Evolutionary conservation across 2,113 vertebrate species (phyloP).

Genomic region (Mesoclemmys tuberculata): DNA sequence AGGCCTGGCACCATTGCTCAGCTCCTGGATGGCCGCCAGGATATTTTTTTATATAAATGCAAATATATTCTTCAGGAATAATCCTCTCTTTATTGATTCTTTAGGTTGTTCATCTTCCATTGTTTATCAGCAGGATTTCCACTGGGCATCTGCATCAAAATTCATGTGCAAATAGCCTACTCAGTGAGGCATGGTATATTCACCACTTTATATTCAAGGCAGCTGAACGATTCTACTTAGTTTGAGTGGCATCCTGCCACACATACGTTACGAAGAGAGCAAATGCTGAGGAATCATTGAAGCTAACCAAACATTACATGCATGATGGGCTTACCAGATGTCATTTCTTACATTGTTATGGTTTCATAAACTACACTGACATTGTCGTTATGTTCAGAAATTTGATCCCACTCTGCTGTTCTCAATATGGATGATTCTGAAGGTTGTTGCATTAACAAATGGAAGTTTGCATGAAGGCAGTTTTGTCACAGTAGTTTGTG

Average conservation of each 20-base stretch:
- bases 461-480: conserved; percentile 36
- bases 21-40: not conserved
- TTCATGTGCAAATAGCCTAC: conserved; percentile 39
- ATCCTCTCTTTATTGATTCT: not conserved
- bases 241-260: conserved; percentile 70
- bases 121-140: conserved; percentile 8
- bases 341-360: conserved; percentile 76
- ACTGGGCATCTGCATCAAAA: conserved; percentile 44
- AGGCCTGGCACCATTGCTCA: fast-evolving
- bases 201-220: conserved; percentile 66
- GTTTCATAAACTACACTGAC: conserved; percentile 83
- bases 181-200: conserved; percentile 35
- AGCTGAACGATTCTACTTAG: conserved; percentile 56
- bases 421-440: conserved; percentile 37
- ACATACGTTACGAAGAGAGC: conserved; percentile 21
- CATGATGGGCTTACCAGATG: conserved; percentile 82
- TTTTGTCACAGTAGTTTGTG: conserved; percentile 2
- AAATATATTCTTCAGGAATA: not conserved
- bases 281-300: conserved; percentile 54
- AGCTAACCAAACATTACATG: conserved; percentile 81
- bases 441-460: conserved; percentile 29
- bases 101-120: not conserved
- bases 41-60: not conserved
- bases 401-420: conserved; percentile 49
- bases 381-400: conserved; percentile 78